Conservation (phyloP, 2,113 vertebrate genomes). For the Ursus arctos region DNA sequence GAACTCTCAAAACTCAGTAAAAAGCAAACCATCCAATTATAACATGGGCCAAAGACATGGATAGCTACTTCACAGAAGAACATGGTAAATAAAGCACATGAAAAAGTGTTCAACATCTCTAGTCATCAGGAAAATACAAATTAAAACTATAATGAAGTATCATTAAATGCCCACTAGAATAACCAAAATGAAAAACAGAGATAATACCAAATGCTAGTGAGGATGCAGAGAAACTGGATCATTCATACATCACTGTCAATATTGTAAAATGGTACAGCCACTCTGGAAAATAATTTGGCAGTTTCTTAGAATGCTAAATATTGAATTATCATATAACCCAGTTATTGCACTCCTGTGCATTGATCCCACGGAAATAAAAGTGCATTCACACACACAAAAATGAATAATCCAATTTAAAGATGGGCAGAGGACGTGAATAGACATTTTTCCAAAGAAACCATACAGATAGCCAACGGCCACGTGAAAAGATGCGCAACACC, state of each 20-base stretch:
- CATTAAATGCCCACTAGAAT: background rate
- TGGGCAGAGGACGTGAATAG: background rate
- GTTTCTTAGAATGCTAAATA: background rate
- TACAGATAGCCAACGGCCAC: background rate
- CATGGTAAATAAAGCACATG: background rate
- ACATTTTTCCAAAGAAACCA: background rate
- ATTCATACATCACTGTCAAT: background rate
- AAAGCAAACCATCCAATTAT: background rate
- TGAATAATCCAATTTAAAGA: background rate
- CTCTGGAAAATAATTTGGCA: background rate
- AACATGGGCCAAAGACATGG: background rate
- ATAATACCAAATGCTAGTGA: background rate
- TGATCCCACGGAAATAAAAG: background rate
- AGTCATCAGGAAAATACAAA: background rate
- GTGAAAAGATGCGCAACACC: background rate
- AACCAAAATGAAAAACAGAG: background rate
- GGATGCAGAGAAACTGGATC: background rate
- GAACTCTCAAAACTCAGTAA: background rate
- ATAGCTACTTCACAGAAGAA: background rate
- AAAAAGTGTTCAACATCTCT: background rate
- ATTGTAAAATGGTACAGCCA: background rate
- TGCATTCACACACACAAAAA: background rate
- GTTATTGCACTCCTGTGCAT: background rate
- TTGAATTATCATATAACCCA: background rate
- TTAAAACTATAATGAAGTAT: background rate